Conservation (phyloP, 2,113 vertebrate species). For the Spea bombifrons region DNA sequence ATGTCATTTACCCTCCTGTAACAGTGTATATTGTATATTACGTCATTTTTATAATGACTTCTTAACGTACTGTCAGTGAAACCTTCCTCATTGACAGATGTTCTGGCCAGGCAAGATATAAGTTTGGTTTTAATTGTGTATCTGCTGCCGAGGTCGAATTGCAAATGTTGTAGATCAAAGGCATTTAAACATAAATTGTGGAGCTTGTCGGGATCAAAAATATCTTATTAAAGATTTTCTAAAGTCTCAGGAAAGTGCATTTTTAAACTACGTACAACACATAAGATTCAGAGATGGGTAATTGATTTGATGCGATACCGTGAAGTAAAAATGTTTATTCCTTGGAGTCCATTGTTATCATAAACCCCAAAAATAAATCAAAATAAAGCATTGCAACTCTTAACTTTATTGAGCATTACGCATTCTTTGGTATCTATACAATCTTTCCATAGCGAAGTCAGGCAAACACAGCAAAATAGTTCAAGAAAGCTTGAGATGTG, state of each 20-base stretch:
- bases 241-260: constrained; percentile 16
- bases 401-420: too few relatives aligned
- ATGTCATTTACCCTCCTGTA: constrained; percentile 25
- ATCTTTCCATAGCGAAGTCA: too few relatives aligned
- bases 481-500: too few relatives aligned
- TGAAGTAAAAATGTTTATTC: background rate
- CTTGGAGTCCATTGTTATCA: too few relatives aligned
- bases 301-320: background rate
- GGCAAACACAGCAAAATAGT: too few relatives aligned
- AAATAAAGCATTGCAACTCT: too few relatives aligned
- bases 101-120: constrained; percentile 31
- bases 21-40: constrained; percentile 20
- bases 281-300: background rate
- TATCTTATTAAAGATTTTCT: constrained; percentile 18
- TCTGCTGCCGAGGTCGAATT: constrained; percentile 5
- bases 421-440: too few relatives aligned
- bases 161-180: constrained; percentile 21
- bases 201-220: constrained; percentile 22
- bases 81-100: constrained; percentile 32
- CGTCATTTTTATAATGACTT: constrained; percentile 43
- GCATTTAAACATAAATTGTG: constrained; percentile 27
- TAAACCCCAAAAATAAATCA: too few relatives aligned
- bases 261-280: background rate
- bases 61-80: constrained; percentile 21
- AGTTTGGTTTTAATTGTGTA: constrained; percentile 35